Conservation (phyloP, 2,888 invertebrate species). For the Fissipunctia ypsillon region DNA sequence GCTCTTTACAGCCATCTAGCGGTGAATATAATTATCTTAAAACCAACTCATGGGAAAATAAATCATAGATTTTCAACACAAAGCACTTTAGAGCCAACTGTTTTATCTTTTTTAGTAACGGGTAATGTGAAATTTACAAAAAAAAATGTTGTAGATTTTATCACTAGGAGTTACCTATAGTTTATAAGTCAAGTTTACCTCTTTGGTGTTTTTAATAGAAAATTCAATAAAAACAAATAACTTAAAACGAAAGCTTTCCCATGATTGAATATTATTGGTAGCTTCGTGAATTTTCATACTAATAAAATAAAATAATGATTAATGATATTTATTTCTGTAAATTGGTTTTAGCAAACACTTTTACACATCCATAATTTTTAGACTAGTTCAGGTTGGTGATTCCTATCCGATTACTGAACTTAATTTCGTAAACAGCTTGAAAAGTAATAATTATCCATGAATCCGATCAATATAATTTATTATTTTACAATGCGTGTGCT, state of each 20-base stretch:
- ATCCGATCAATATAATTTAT: no score
- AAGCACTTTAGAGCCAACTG: constrained; percentile 45
- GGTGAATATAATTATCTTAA: constrained; percentile 80
- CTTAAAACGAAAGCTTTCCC: neutral
- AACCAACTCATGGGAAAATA: constrained; percentile 81
- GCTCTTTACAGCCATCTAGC: constrained; percentile 76
- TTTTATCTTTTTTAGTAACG: constrained; percentile 24
- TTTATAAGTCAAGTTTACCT: no score
- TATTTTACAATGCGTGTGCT: no score
- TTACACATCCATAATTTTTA: neutral
- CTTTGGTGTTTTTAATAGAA: no score
- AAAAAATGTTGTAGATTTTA: neutral
- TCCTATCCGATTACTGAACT: neutral
- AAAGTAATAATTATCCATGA: no score
- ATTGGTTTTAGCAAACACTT: no score
- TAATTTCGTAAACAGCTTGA: no score
- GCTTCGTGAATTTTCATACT: neutral
- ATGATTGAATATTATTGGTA: neutral
- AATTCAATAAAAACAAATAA: neutral
- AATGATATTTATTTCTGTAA: no score
- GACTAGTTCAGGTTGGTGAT: no score
- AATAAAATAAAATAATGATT: neutral
- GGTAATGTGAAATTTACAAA: constrained; percentile 5
- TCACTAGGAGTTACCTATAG: no score
- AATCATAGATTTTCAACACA: constrained; percentile 69